Percentiles rank a stretch among this genome's conserved stretches.
These are phyloP conservation scores for Cheilinus undulatus DNA, from an alignment of 2,113 vertebrate species.

Conservation along the genomic window DNA sequence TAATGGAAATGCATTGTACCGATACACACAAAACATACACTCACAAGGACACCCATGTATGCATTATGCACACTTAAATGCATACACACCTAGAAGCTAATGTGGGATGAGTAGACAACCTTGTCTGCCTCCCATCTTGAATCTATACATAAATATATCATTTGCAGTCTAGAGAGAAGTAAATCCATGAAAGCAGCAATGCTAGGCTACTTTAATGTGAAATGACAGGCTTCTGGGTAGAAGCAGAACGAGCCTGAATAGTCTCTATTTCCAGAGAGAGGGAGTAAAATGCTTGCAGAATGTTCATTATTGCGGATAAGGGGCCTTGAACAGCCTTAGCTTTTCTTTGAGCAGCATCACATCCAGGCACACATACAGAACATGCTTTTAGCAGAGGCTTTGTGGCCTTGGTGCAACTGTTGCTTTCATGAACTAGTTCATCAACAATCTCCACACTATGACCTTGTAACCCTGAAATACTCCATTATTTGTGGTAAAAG, in stretches of 20 bases:
- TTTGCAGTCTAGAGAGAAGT: conserved; percentile 59
- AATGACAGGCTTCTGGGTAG: conserved; percentile 72
- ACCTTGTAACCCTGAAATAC: conserved; percentile 16
- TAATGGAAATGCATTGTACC: conserved; percentile 75
- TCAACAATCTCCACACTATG: not conserved
- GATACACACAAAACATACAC: conserved; percentile 44
- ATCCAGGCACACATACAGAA: not conserved
- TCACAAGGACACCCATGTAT: conserved; percentile 21
- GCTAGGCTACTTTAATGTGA: conserved; percentile 68
- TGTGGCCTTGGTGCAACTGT: conserved; percentile 36
- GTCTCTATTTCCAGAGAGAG: conserved; percentile 51
- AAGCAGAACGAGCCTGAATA: conserved; percentile 58
- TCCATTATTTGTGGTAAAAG: not conserved
- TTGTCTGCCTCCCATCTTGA: conserved; percentile 60
- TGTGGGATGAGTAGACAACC: conserved; percentile 49
- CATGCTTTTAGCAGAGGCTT: conserved; percentile 14
- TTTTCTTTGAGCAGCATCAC: conserved; percentile 30
- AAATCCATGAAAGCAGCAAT: conserved; percentile 66
- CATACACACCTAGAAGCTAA: conserved; percentile 36
- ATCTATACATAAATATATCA: conserved; percentile 72
- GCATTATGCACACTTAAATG: conserved; percentile 9
- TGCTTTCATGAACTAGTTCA: conserved; percentile 14
- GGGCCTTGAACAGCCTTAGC: no score
- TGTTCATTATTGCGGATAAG: no score
- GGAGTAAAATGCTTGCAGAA: conserved; percentile 38